Evolutionary conservation across 1,140 invertebrate genomes (phyloP).

Genomic region (Drosophila gunungcola): DNA sequence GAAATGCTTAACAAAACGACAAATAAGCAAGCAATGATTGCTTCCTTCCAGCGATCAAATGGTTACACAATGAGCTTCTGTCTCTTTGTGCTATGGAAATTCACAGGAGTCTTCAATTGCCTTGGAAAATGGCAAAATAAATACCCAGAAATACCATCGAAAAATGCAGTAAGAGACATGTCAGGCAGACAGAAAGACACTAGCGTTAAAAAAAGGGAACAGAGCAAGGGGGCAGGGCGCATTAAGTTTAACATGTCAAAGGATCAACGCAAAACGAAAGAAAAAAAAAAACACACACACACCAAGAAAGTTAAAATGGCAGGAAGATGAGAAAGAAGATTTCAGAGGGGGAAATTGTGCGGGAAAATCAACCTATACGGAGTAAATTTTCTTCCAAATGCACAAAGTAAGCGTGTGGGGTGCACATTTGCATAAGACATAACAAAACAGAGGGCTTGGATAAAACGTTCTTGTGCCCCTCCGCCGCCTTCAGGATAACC

Average conservation of each 20-base stretch:
- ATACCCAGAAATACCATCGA: conserved; percentile 49
- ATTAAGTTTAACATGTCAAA: conserved; percentile 82
- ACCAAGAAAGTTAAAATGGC: conserved; percentile 34
- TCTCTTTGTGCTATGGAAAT: conserved; percentile 40
- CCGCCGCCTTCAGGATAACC: conserved; percentile 27
- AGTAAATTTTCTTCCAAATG: conserved; percentile 66
- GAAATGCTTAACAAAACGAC: conserved; percentile 33
- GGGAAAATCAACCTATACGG: conserved; percentile 66
- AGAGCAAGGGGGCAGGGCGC: conserved; percentile 40
- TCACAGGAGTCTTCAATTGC: conserved; percentile 56
- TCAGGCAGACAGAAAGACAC: conserved; percentile 49
- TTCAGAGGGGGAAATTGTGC: conserved; percentile 12
- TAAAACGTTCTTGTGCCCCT: conserved; percentile 67
- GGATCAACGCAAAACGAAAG: conserved; percentile 63
- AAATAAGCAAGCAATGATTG: conserved; percentile 55
- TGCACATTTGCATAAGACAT: conserved; percentile 76
- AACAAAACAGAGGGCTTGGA: conserved; percentile 56
- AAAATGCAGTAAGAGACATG: conserved; percentile 65
- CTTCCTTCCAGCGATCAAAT: conserved; percentile 48
- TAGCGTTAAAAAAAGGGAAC: conserved; percentile 15
- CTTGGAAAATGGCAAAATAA: conserved; percentile 62
- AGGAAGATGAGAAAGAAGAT: conserved; percentile 31
- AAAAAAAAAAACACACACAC: conserved; percentile 11
- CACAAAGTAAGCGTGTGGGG: conserved; percentile 40
- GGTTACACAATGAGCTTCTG: conserved; percentile 41